Percentiles rank a stretch among this genome's conserved stretches.
These are phyloP conservation scores for Caenorhabditis wallacei DNA, from an alignment of 2,888 invertebrate genomes.

Conservation along the genomic window DNA sequence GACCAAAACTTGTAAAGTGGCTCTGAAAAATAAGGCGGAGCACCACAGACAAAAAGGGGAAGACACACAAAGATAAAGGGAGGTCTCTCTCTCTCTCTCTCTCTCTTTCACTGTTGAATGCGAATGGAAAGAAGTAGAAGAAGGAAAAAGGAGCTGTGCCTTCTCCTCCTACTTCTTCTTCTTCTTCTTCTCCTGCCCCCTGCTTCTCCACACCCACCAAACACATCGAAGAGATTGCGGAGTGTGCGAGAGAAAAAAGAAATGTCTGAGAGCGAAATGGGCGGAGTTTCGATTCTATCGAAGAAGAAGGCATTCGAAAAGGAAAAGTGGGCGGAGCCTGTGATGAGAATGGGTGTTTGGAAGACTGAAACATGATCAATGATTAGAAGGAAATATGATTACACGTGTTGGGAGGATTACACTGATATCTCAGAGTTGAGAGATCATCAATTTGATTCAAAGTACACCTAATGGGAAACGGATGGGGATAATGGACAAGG, in stretches of 20 bases:
- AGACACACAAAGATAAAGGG: conserved; percentile 56
- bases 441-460: no score
- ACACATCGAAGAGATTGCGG: no score
- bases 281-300: not conserved
- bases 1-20: conserved; percentile 68
- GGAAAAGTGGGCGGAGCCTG: not conserved
- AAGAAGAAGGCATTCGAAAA: not conserved
- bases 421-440: no score
- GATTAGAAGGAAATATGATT: conserved; percentile 1
- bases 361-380: not conserved
- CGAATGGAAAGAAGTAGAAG: conserved; percentile 8
- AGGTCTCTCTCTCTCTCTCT: not conserved
- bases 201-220: not conserved
- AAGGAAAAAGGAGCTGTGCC: conserved; percentile 12
- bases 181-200: no score
- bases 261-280: not conserved
- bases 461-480: no score
- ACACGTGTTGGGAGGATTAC: conserved; percentile 10
- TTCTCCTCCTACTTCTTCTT: not conserved
- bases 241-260: no score
- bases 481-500: no score
- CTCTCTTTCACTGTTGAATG: not conserved
- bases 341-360: not conserved
- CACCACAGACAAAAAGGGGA: conserved; percentile 22
- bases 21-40: conserved; percentile 51